A percentile compares a stretch with the other conserved stretches of the same genome.
Conservation (phyloP, 2,113 vertebrate genomes). For the Zapornia atra region DNA sequence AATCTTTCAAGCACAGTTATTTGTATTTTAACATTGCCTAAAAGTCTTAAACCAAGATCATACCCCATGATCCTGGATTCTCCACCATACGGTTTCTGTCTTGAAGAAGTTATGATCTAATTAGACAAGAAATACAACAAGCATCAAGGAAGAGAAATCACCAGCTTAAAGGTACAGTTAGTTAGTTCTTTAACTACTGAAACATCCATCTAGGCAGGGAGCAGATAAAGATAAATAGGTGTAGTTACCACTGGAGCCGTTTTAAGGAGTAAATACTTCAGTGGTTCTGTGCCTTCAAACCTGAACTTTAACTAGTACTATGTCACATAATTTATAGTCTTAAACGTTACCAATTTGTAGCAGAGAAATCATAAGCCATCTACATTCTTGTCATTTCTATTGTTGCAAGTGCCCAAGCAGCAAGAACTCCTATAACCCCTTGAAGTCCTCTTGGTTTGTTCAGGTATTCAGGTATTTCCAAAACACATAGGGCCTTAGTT, state of each 20-base stretch:
- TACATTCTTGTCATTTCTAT: not conserved
- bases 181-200: conserved; percentile 27
- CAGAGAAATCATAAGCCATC: not conserved
- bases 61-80: not conserved
- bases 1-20: conserved; percentile 9
- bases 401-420: not conserved
- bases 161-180: conserved; percentile 7
- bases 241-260: not conserved
- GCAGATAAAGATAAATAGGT: conserved; percentile 22
- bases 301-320: not conserved
- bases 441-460: not conserved
- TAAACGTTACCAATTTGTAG: not conserved
- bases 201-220: not conserved
- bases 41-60: conserved; percentile 15
- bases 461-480: not conserved
- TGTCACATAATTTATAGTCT: not conserved
- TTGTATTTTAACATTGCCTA: conserved; percentile 18
- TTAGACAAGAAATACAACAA: not conserved
- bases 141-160: not conserved
- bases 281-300: not conserved
- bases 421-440: not conserved
- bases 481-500: not conserved
- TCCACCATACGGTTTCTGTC: not conserved
- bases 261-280: not conserved
- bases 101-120: not conserved